Evolutionary conservation across 2,113 vertebrate species (phyloP).

Genomic region (Neoarius graeffei): DNA sequence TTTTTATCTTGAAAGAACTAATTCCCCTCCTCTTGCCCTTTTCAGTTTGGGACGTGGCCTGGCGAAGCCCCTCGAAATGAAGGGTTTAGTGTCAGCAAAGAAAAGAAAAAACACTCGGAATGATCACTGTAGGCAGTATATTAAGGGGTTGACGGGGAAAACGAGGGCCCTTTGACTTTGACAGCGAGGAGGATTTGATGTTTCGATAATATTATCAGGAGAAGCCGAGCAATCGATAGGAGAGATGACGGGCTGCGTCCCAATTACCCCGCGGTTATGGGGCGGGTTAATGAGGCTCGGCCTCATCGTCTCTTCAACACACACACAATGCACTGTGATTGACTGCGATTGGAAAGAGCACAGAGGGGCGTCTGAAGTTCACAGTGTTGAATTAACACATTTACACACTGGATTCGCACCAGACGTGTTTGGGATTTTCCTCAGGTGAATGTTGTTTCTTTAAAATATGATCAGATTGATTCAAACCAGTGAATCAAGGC

Average conservation of each 20-base stretch:
- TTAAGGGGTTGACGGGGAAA: slow-evolving; percentile 83
- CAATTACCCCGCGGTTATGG: slow-evolving; percentile 88
- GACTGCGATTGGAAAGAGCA: slow-evolving; percentile 32
- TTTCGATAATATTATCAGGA: slow-evolving; percentile 93
- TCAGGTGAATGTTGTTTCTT: neutral
- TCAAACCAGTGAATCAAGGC: neutral
- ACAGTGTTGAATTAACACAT: neutral
- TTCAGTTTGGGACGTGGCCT: slow-evolving; percentile 60
- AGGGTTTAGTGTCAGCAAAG: slow-evolving; percentile 91
- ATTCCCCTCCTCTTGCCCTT: slow-evolving; percentile 83
- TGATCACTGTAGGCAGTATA: slow-evolving; percentile 86
- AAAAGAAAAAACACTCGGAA: slow-evolving; percentile 86
- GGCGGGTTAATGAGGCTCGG: slow-evolving; percentile 75
- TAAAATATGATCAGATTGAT: neutral
- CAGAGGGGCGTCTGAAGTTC: slow-evolving; percentile 2
- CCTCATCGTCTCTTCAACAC: slow-evolving; percentile 60
- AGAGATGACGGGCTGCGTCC: slow-evolving; percentile 91
- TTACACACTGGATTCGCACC: neutral
- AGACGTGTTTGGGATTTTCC: neutral
- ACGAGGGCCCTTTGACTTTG: slow-evolving; percentile 89
- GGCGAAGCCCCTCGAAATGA: slow-evolving; percentile 79
- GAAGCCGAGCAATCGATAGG: slow-evolving; percentile 87
- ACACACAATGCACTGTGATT: slow-evolving; percentile 39
- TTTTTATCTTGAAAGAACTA: slow-evolving; percentile 85
- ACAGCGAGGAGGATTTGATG: slow-evolving; percentile 86